Evolutionary conservation across 2,888 invertebrate genomes (phyloP).

Genomic region (Agrenia bidenticulata): DNA sequence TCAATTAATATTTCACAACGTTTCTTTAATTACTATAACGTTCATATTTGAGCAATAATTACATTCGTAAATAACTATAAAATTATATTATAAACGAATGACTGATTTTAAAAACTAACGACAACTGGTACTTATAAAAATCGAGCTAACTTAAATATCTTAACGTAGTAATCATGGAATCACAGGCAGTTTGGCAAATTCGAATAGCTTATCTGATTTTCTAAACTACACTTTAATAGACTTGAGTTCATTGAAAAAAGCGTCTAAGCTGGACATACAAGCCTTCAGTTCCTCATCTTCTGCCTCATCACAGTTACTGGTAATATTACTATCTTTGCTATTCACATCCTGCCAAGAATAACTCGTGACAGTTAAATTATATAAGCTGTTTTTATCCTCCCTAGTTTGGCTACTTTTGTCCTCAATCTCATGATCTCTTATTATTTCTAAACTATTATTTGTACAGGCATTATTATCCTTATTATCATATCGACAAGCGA

Average conservation of each 20-base stretch:
- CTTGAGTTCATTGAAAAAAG: constrained; percentile 50
- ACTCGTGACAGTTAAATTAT: background rate
- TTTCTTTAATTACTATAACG: no score
- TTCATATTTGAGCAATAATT: no score
- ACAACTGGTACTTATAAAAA: no score
- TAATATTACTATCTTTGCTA: background rate
- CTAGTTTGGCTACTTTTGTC: background rate
- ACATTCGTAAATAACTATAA: no score
- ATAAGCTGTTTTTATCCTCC: background rate
- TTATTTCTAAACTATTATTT: background rate
- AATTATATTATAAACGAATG: constrained; percentile 15
- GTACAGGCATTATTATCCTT: background rate
- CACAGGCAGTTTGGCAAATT: no score
- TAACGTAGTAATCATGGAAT: no score
- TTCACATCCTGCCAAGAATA: constrained; percentile 9
- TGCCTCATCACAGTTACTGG: background rate
- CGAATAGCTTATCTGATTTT: no score
- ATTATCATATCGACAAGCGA: constrained; percentile 31
- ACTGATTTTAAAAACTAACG: constrained; percentile 12
- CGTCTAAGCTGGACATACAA: constrained; percentile 49
- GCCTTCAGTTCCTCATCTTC: constrained; percentile 43
- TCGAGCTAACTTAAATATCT: no score
- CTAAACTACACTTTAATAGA: constrained; percentile 43
- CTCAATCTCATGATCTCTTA: background rate
- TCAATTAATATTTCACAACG: no score